Evolutionary conservation across 2,113 vertebrate species (phyloP), one percentile per base, ranked within the genome.

Genomic region (Todiramphus chloris): DNA sequence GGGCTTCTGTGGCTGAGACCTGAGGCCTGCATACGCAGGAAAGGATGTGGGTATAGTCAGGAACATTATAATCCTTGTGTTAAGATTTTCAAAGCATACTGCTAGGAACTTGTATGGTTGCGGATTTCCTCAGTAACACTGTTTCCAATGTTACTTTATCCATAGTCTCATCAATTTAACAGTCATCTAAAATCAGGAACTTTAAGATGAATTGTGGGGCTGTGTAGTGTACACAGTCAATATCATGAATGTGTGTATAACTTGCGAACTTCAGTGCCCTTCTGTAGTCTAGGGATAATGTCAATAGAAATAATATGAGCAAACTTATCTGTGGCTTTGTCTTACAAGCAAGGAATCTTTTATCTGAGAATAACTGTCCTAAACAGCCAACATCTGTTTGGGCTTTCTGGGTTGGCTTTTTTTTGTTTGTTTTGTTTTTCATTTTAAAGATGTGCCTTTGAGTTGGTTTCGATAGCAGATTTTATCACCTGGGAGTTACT

Each of bases 61-160:
- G 18, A 21, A n/a, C 11, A 55, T 55, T 28, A 11, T 39, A 64
- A 51, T 19, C 10, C 11, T 74, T 37, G 27, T 6, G 3, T 27
- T 41, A 76, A n/a, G 41, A 50, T 83, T 85, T 93, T 72, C 21
- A 44, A 41, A 90, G 8, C 5, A 5, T n/a, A 17, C 37, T 78
- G 7, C 28, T 72, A 24, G 31, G n/a, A 70, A 55, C 1, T 75
- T 79, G 6, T 39, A 31, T 0, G 0, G 16, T 87, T 85, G 44
- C 18, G 0, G 4, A 6, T 30, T 82, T 82, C 23, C 53, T 84
- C 33, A 30, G 4, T 85, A 79, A 69, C 2, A 2, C 10, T 74
- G 2, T 8, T 90, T 59, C 66, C 18, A 33, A 30, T 60, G 17
- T 48, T 79, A 16, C 21, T 73, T 75, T 48, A 58, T 82, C 12